A percentile compares a stretch with the other conserved stretches of the same genome.
Evolutionary conservation across 2,113 vertebrate genomes (phyloP).

Genomic region (Hippolais icterina): DNA sequence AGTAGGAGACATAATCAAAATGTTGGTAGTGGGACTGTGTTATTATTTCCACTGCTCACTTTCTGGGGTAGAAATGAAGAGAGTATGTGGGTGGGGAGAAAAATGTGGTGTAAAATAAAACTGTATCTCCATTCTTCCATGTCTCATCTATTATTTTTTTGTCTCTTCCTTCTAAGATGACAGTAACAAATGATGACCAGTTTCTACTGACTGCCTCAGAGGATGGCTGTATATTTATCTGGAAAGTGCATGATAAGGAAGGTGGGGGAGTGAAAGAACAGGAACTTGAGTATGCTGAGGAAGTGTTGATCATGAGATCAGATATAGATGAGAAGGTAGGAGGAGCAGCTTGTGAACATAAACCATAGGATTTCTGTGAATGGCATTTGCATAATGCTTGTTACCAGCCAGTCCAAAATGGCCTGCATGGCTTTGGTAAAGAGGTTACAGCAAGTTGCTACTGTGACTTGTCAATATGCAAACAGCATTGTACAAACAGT

Average conservation of each 20-base stretch:
- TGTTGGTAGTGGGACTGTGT: background rate
- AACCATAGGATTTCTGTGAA: background rate
- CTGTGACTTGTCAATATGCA: background rate
- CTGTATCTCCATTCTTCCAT: background rate
- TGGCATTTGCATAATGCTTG: background rate
- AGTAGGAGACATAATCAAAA: background rate
- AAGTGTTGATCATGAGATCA: constrained; percentile 89
- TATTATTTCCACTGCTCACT: background rate
- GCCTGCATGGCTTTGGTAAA: background rate
- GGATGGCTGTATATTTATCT: constrained; percentile 87
- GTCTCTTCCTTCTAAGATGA: constrained; percentile 76
- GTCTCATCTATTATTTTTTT: background rate
- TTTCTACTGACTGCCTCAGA: constrained; percentile 86
- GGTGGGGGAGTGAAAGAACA: constrained; percentile 76
- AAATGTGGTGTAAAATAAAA: background rate
- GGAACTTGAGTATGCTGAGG: constrained; percentile 82
- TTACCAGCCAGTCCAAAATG: background rate
- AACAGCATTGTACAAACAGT: background rate
- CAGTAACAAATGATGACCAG: constrained; percentile 86
- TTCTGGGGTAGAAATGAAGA: background rate
- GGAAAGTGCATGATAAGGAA: constrained; percentile 87
- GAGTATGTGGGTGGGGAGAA: background rate
- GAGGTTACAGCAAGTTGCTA: background rate
- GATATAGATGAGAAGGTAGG: constrained; percentile 92
- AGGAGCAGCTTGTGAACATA: background rate